Evolutionary conservation across 2,888 invertebrate genomes (phyloP).

Genomic region (Microchrysa polita): DNA sequence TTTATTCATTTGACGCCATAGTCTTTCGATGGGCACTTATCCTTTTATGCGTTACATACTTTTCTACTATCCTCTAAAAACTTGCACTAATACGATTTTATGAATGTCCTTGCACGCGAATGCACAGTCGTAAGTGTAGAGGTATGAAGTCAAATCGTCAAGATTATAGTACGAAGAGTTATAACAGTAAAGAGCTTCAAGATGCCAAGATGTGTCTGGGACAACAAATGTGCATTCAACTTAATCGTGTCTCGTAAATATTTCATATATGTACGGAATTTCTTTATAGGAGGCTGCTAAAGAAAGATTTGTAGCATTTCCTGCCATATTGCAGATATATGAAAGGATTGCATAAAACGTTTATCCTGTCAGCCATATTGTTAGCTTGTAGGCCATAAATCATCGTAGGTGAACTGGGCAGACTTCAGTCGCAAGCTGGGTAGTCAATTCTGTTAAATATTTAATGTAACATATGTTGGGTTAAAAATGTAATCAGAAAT

Average conservation of each 20-base stretch:
- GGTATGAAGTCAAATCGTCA: too few species aligned
- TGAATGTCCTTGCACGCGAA: neutral
- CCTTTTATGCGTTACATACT: neutral
- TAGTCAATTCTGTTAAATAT: too few species aligned
- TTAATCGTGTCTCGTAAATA: conserved; percentile 39
- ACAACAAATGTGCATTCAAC: conserved; percentile 26
- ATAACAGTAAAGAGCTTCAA: neutral
- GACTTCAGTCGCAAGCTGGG: too few species aligned
- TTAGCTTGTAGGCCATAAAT: neutral
- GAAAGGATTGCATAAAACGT: neutral
- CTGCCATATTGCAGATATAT: conserved; percentile 20
- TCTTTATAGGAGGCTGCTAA: neutral
- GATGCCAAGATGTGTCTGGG: neutral
- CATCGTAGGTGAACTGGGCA: too few species aligned
- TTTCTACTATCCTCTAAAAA: neutral
- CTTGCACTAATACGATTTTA: neutral
- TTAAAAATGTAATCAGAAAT: too few species aligned
- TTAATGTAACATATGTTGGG: too few species aligned
- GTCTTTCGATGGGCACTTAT: conserved; percentile 11
- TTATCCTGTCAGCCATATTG: neutral
- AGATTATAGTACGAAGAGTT: neutral
- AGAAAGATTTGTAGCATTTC: neutral
- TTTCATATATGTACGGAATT: conserved; percentile 21
- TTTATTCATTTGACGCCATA: conserved; percentile 46
- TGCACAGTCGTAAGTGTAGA: neutral